Evolutionary conservation across 2,113 vertebrate species (phyloP).

Genomic region (Lepisosteus osseus): DNA sequence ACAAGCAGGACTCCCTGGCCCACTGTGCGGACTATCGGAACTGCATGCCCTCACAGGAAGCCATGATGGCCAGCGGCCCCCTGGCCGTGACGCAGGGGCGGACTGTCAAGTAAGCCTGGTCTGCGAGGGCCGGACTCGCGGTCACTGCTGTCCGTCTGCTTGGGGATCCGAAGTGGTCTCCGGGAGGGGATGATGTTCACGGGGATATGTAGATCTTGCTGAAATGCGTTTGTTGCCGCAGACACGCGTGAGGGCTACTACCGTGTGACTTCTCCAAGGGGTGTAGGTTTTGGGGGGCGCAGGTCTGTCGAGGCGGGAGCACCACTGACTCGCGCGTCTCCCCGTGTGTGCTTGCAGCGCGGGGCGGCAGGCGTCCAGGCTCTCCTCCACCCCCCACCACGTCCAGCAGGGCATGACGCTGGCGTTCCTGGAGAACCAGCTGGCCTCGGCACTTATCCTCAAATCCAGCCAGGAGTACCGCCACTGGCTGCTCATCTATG

Average conservation of each 20-base stretch:
- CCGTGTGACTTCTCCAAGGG: background rate
- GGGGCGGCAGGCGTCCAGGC: slow-evolving; percentile 85
- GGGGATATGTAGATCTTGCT: background rate
- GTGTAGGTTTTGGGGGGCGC: too few relatives aligned
- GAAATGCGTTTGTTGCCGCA: background rate
- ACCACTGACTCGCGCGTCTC: slow-evolving; percentile 3
- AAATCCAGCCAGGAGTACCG: slow-evolving; percentile 88
- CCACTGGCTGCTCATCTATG: slow-evolving; percentile 96
- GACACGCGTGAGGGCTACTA: background rate
- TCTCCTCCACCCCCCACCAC: slow-evolving; percentile 88
- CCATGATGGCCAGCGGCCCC: slow-evolving; percentile 83
- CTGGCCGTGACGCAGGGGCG: slow-evolving; percentile 91
- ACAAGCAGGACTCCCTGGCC: slow-evolving; percentile 88
- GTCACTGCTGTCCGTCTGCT: too few relatives aligned
- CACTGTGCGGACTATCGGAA: slow-evolving; percentile 94
- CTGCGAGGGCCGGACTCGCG: background rate
- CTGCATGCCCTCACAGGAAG: slow-evolving; percentile 83
- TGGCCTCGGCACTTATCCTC: slow-evolving; percentile 80
- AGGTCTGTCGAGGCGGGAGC: too few relatives aligned
- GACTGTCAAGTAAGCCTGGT: slow-evolving; percentile 77
- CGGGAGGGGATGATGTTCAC: background rate
- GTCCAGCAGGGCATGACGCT: slow-evolving; percentile 91
- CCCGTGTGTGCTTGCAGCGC: slow-evolving; percentile 59
- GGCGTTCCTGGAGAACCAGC: slow-evolving; percentile 93
- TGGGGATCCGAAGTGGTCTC: background rate